These are phyloP conservation scores for Poecilus cupreus DNA, from an alignment of 2,888 invertebrate species.

Conservation along the genomic window DNA sequence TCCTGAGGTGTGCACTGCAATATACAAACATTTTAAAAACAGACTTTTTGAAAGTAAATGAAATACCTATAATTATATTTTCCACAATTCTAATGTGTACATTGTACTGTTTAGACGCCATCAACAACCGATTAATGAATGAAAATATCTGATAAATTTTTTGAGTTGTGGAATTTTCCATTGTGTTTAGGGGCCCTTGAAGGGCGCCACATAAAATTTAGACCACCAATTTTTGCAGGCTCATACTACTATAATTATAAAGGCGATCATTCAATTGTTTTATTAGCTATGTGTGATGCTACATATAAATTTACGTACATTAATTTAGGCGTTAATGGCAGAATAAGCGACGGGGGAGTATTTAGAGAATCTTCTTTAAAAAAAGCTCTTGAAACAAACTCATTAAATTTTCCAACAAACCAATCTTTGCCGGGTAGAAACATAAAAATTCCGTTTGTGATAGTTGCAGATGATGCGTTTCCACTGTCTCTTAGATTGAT, in stretches of 20 bases:
- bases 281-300: constrained; percentile 44
- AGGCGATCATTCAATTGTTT: constrained; percentile 41
- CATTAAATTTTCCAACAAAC: constrained; percentile 52
- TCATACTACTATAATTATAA: constrained; percentile 62
- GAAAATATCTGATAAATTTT: constrained; percentile 62
- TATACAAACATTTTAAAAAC: constrained; percentile 63
- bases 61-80: neutral
- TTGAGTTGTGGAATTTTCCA: constrained; percentile 65
- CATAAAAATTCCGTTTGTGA: constrained; percentile 51
- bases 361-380: constrained; percentile 41
- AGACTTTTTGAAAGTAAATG: constrained; percentile 18
- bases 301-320: constrained; percentile 54
- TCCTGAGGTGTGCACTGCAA: constrained; percentile 63
- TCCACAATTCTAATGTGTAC: neutral
- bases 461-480: constrained; percentile 57
- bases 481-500: constrained; percentile 25
- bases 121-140: constrained; percentile 63
- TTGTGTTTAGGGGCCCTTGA: constrained; percentile 61
- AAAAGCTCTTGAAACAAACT: constrained; percentile 25
- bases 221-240: constrained; percentile 58
- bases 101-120: constrained; percentile 58
- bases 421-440: constrained; percentile 27
- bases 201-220: constrained; percentile 60
- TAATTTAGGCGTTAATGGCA: constrained; percentile 56
- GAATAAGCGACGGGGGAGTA: constrained; percentile 57